Percentiles rank a stretch among this genome's conserved stretches.
These are phyloP conservation scores for Verasper variegatus DNA, from an alignment of 2,113 vertebrate species.

Conservation along the genomic window DNA sequence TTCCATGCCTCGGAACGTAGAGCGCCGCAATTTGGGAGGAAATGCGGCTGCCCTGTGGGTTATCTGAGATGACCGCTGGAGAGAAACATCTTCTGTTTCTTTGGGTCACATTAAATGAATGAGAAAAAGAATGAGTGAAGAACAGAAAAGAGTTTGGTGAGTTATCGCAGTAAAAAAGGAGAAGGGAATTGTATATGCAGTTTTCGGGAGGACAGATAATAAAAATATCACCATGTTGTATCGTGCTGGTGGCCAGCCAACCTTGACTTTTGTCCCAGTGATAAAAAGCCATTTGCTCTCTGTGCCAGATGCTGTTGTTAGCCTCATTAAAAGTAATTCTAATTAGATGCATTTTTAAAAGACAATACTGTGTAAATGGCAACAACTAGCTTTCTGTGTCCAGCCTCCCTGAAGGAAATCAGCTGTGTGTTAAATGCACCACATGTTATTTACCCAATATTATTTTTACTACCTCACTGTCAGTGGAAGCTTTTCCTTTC, in stretches of 20 bases:
- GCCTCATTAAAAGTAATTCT: conserved; percentile 45
- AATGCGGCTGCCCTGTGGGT: conserved; percentile 27
- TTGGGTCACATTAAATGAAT: no score
- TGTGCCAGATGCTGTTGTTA: conserved; percentile 25
- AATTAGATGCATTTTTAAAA: conserved; percentile 35
- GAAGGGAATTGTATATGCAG: no score
- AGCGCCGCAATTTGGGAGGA: conserved; percentile 29
- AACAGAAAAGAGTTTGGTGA: no score
- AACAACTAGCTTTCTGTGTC: not conserved
- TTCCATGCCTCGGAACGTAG: conserved; percentile 3
- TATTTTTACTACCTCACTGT: not conserved
- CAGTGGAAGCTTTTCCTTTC: not conserved
- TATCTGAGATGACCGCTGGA: not conserved
- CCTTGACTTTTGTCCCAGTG: conserved; percentile 56
- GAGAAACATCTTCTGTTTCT: not conserved
- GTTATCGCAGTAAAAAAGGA: no score
- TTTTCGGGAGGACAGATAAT: not conserved
- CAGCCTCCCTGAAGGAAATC: not conserved
- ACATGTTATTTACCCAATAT: conserved; percentile 2
- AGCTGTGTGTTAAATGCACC: conserved; percentile 15
- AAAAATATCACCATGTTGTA: conserved; percentile 66
- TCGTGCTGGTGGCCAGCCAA: conserved; percentile 59
- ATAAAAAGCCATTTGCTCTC: conserved; percentile 36
- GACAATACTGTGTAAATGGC: not conserved
- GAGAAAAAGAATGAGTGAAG: no score